Percentiles rank a stretch among this genome's conserved stretches.
Conservation (phyloP, 2,797 vertebrate species). For the Myripristis jacobus region DNA sequence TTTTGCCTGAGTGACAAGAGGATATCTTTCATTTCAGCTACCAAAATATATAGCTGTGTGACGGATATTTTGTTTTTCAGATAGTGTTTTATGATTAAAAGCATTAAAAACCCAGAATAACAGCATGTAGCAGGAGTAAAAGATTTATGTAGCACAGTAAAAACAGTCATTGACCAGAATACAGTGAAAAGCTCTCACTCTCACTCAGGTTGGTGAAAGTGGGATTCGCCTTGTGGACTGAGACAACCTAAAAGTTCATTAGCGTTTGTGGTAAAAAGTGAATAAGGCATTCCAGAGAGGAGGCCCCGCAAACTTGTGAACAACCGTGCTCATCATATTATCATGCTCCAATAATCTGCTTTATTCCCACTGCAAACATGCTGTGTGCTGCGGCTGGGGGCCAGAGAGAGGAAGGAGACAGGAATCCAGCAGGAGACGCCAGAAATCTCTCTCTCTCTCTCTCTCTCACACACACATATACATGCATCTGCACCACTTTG, state of each 20-base stretch:
- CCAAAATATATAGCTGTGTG: no score
- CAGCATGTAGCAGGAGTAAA: no score
- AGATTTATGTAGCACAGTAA: no score
- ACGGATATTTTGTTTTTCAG: no score
- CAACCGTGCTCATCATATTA: slow-evolving; percentile 55
- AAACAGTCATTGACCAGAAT: no score
- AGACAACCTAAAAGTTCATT: background rate
- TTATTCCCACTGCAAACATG: slow-evolving; percentile 63
- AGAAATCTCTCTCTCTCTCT: no score
- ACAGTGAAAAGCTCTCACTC: background rate
- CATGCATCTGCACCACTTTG: no score
- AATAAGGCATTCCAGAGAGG: background rate
- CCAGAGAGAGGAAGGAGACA: slow-evolving; percentile 35
- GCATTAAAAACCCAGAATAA: no score
- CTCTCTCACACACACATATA: slow-evolving; percentile 17
- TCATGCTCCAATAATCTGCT: slow-evolving; percentile 79
- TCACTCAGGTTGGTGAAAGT: background rate
- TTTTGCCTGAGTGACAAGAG: no score
- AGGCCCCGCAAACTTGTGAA: slow-evolving; percentile 11
- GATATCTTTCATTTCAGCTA: no score
- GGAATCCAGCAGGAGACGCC: slow-evolving; percentile 34
- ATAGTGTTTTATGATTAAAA: no score
- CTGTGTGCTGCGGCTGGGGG: slow-evolving; percentile 38
- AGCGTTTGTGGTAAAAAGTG: background rate
- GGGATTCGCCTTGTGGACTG: background rate